Base-by-base conservation (phyloP, 2,113 vertebrate genomes). In the Xiphophorus hellerii region DNA sequence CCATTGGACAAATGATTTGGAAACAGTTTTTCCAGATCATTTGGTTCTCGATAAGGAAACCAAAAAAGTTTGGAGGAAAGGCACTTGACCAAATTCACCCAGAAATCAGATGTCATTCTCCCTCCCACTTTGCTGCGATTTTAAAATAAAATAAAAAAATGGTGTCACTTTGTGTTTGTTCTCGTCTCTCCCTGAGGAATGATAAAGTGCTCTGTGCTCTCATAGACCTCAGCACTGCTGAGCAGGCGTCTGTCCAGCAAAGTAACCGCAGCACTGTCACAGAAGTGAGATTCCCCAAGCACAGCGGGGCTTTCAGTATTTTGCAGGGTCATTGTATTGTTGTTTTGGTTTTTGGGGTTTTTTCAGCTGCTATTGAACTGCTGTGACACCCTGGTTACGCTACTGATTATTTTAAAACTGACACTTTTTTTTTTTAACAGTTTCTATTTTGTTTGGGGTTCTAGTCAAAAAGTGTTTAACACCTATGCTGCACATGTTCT, bases 151-250 rank as follows among this genome's bases (percentile, higher is more conserved):
- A 30, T 3, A 30, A 74, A 84, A 88, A 82, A 30, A 30, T 22
- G 60, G 63, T 74, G 82, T 92, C 89, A 90, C 84, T 87, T 87
- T 86, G 77, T 84, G 78, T 92, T 91, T 89, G 83, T 82, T 86
- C 70, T 66, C 51, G 44, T 62, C 69, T 44, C 42, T 84, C 89
- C 88, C 80, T 3, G 64, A 83, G 90, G 89, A 84, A 66, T 66
- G 69, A 77, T 68, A 78, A 88, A 93, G 91, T 90, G 91, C 87
- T 88, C 76, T 69, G 65, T 67, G 80, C 89, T 89, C 88, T 89
- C 66, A 69, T 79, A 78, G 78, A 85, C 80, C 71, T 82, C 88
- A 74, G 79, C 74, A 73, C 29, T 87, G 84, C 84, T 90, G 83
- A 88, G 81, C 64, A 37, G 71, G 77, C 75, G 20, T 74, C 77